phyloP scores from a whole-genome alignment of 2,888 invertebrate species.

The Adelognathus sp. region DNA sequence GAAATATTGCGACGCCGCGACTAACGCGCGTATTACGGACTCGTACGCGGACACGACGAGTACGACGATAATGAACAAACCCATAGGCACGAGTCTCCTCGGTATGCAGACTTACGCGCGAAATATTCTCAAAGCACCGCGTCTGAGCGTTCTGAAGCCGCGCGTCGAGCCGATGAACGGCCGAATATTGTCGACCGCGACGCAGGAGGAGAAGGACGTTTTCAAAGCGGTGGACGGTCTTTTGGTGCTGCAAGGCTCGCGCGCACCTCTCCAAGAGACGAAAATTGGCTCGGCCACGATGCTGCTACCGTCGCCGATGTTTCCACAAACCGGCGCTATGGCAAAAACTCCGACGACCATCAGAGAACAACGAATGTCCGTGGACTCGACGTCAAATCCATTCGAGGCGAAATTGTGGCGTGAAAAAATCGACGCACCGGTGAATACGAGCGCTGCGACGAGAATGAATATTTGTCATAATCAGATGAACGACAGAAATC shows the following conservation, averaged over 20 bases:
- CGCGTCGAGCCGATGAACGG: constrained; percentile 8
- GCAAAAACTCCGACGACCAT: background rate
- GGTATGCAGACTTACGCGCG: constrained; percentile 59
- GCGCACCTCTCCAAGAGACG: constrained; percentile 55
- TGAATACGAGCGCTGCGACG: background rate
- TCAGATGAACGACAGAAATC: background rate
- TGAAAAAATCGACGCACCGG: background rate
- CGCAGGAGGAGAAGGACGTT: constrained; percentile 61
- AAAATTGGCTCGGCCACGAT: constrained; percentile 50
- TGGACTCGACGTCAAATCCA: background rate
- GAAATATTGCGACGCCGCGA: constrained; percentile 5
- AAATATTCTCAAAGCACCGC: constrained; percentile 70
- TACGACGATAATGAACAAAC: constrained; percentile 52
- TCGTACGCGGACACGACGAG: constrained; percentile 26
- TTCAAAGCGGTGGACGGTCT: constrained; percentile 62
- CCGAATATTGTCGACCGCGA: background rate
- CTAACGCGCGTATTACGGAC: constrained; percentile 8
- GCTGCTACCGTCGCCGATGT: constrained; percentile 7
- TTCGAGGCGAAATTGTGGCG: constrained; percentile 43
- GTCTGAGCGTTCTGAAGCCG: constrained; percentile 66
- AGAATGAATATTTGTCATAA: background rate
- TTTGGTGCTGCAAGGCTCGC: constrained; percentile 64
- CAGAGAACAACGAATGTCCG: constrained; percentile 1
- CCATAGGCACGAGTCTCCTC: constrained; percentile 57
- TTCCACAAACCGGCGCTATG: constrained; percentile 12